Evolutionary conservation across 1,140 invertebrate genomes (phyloP).

Genomic region (Mercenaria mercenaria): DNA sequence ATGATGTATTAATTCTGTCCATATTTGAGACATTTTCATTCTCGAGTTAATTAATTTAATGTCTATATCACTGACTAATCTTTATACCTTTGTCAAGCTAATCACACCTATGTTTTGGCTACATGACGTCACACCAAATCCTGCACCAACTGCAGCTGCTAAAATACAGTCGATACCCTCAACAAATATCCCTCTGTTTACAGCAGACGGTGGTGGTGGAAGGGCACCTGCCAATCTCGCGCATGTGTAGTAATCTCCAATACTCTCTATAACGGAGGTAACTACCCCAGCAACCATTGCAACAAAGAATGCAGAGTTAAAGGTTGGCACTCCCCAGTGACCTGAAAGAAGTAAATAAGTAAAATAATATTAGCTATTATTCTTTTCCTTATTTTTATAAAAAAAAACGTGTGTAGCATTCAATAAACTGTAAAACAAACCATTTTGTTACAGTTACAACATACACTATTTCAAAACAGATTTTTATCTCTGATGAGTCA

Average conservation of each 20-base stretch:
- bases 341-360: constrained; percentile 73
- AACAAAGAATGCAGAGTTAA: constrained; percentile 79
- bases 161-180: constrained; percentile 94
- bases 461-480: no score
- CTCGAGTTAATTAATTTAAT: no score
- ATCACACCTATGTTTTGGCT: constrained; percentile 95
- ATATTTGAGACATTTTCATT: no score
- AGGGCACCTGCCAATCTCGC: constrained; percentile 88
- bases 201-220: constrained; percentile 92
- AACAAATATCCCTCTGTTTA: constrained; percentile 92
- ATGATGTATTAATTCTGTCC: no score
- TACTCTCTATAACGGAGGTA: constrained; percentile 82
- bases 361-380: no score
- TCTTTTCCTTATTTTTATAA: no score
- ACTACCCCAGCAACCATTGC: constrained; percentile 82
- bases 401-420: no score
- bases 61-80: no score
- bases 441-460: no score
- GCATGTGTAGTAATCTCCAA: constrained; percentile 85
- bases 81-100: constrained; percentile 89
- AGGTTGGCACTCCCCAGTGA: constrained; percentile 81
- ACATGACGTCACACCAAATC: constrained; percentile 95
- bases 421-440: no score
- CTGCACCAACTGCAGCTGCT: constrained; percentile 92
- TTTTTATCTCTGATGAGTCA: no score